phyloP scores from a whole-genome alignment of 2,113 vertebrate genomes.

The Cromileptes altivelis region DNA sequence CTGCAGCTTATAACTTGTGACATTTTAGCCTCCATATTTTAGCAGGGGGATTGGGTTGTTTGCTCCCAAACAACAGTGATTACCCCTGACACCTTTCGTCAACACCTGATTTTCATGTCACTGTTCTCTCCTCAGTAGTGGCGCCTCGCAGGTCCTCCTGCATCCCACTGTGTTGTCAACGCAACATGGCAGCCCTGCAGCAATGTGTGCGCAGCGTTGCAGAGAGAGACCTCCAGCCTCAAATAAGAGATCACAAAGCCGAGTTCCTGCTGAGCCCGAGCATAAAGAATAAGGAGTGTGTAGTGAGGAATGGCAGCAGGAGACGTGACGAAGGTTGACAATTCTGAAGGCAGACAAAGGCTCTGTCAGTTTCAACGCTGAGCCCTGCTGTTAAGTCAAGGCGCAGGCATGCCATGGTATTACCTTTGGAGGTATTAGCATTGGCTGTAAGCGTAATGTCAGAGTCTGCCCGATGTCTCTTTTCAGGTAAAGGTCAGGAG shows the following conservation, averaged over 20 bases:
- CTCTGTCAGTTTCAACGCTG: conserved; percentile 12
- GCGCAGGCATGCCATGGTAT: background rate
- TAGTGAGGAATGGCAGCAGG: conserved; percentile 31
- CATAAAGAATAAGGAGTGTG: conserved; percentile 28
- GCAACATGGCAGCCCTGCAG: conserved; percentile 38
- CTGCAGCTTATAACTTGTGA: conserved; percentile 23
- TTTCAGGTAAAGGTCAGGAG: conserved; percentile 29
- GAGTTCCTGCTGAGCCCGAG: conserved; percentile 41
- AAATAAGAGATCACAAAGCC: conserved; percentile 52
- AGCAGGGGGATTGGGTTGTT: conserved; percentile 8
- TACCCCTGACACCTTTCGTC: conserved; percentile 28
- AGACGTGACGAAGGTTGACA: conserved; percentile 49
- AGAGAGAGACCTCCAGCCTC: conserved; percentile 39
- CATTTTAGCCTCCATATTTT: conserved; percentile 30
- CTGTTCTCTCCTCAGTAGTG: conserved; percentile 3
- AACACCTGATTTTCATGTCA: conserved; percentile 41
- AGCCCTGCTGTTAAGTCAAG: conserved; percentile 28
- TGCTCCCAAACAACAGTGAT: conserved; percentile 19
- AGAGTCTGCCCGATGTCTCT: background rate
- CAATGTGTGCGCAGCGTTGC: conserved; percentile 20
- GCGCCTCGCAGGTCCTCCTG: background rate
- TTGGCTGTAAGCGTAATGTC: background rate
- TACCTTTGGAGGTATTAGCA: conserved; percentile 20
- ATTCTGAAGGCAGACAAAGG: conserved; percentile 38
- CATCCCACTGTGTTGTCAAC: conserved; percentile 19